Conservation (phyloP, 2,888 invertebrate species). For the Gymnocheta viridis region DNA sequence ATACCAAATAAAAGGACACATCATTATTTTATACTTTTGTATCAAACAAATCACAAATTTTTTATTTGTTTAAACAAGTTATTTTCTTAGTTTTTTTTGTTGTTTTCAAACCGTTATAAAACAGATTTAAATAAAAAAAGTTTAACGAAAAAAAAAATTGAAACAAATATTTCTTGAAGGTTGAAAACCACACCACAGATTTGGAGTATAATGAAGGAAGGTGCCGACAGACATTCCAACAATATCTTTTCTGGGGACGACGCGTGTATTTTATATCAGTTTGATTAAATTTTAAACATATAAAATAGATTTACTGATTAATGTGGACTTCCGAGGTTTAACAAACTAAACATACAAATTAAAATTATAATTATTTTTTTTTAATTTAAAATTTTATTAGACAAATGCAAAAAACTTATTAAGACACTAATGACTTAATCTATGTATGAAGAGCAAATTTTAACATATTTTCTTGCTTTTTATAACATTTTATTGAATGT, state of each 20-base stretch:
- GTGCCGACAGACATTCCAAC: not conserved
- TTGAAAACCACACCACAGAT: constrained; percentile 33
- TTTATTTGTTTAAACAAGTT: constrained; percentile 36
- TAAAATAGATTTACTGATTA: constrained; percentile 35
- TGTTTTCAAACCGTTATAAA: constrained; percentile 49
- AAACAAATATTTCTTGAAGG: constrained; percentile 50
- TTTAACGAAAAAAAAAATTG: not conserved
- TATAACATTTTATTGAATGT: not conserved
- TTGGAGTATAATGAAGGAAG: not conserved
- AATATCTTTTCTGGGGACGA: constrained; percentile 22
- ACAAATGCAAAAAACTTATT: not conserved
- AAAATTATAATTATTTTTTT: not conserved
- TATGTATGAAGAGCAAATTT: constrained; percentile 8
- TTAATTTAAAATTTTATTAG: constrained; percentile 12
- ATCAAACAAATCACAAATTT: constrained; percentile 54
- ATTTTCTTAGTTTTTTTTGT: constrained; percentile 35
- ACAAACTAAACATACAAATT: constrained; percentile 11
- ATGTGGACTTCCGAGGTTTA: constrained; percentile 43
- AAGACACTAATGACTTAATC: not conserved
- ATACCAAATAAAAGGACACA: constrained; percentile 7
- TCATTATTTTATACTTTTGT: not conserved
- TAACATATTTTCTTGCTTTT: not conserved
- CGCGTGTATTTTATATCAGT: constrained; percentile 26
- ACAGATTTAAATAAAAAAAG: constrained; percentile 21
- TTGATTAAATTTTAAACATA: constrained; percentile 40